These are phyloP conservation scores for Melitaea cinxia DNA, from an alignment of 1,140 invertebrate species.

Conservation along the genomic window DNA sequence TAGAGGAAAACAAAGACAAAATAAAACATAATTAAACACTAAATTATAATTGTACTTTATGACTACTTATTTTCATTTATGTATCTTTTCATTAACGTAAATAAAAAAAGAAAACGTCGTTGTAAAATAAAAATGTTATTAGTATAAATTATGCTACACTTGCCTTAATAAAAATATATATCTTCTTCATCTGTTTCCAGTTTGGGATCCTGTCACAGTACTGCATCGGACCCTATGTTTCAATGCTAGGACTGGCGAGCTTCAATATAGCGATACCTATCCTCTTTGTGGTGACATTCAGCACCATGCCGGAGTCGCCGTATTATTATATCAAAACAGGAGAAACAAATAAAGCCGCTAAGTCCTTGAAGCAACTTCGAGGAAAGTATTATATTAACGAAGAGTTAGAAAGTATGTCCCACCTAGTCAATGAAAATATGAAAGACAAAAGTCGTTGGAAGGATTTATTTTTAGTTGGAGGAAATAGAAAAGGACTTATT, in stretches of 20 bases:
- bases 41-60: no score
- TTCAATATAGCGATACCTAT: conserved; percentile 83
- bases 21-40: no score
- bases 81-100: no score
- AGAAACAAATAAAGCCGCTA: conserved; percentile 83
- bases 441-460: conserved; percentile 81
- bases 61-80: no score
- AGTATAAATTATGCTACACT: no score
- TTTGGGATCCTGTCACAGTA: conserved; percentile 87
- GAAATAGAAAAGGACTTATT: conserved; percentile 85
- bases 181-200: conserved; percentile 55
- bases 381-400: conserved; percentile 83
- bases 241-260: conserved; percentile 82
- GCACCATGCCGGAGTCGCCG: conserved; percentile 90
- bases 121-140: no score
- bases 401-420: conserved; percentile 84
- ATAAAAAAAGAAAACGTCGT: no score
- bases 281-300: conserved; percentile 84
- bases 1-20: no score
- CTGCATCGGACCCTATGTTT: conserved; percentile 84
- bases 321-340: conserved; percentile 85
- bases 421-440: conserved; percentile 82
- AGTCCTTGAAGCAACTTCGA: conserved; percentile 84
- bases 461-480: conserved; percentile 82
- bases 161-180: no score